Percentiles rank a stretch among this genome's conserved stretches.
These are phyloP conservation scores for Enteromius paludinosus DNA, from an alignment of 2,797 vertebrate species.

Conservation along the genomic window DNA sequence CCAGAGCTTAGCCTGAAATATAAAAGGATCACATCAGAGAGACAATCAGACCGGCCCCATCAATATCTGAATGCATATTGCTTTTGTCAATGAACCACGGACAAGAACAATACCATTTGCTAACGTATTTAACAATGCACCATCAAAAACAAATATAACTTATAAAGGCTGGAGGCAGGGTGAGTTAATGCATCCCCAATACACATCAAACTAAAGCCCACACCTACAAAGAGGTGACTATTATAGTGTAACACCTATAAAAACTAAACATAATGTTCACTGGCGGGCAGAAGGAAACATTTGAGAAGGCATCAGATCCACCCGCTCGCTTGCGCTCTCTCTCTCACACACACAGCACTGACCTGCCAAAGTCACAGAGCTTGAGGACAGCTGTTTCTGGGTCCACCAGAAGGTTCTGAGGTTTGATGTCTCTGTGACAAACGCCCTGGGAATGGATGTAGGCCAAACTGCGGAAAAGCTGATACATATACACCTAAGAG, in stretches of 20 bases:
- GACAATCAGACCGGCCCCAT: not conserved
- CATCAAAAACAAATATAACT: not conserved
- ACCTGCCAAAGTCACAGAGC: constrained; percentile 90
- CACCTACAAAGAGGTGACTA: not conserved
- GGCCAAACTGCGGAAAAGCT: constrained; percentile 90
- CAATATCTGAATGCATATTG: not conserved
- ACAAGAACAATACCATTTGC: not conserved
- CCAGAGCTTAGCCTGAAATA: not conserved
- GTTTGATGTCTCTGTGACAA: constrained; percentile 90
- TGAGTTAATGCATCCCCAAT: not conserved
- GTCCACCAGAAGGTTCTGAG: constrained; percentile 90
- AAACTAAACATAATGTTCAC: constrained; percentile 13
- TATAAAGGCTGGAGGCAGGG: not conserved
- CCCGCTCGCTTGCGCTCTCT: too few species aligned
- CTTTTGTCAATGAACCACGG: not conserved
- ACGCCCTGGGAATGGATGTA: constrained; percentile 92
- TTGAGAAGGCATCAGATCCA: constrained; percentile 1
- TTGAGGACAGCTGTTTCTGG: constrained; percentile 89
- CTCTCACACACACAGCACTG: not conserved
- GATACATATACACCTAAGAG: constrained; percentile 88
- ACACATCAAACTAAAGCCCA: not conserved
- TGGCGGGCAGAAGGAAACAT: constrained; percentile 6
- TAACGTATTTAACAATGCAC: not conserved
- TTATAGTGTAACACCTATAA: constrained; percentile 13
- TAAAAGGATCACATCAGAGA: not conserved